Conservation (phyloP, 2,797 vertebrate species). For the Acrocephalus scirpaceus region DNA sequence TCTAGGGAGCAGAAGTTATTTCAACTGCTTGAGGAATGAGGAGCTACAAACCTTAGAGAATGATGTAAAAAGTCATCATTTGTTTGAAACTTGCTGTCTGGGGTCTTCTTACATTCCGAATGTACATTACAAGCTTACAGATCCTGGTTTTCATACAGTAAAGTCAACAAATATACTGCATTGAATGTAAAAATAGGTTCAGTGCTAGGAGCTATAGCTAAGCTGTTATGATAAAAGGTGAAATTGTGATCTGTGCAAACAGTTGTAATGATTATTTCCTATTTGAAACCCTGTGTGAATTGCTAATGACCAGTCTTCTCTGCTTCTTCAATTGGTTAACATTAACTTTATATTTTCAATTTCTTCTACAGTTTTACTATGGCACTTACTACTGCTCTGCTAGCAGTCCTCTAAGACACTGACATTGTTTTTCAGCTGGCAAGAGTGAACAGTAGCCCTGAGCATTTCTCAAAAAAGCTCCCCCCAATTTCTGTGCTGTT, state of each 20-base stretch:
- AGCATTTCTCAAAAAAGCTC: not conserved
- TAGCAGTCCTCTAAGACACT: not conserved
- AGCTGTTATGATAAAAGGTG: not conserved
- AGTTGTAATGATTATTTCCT: not conserved
- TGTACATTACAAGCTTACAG: not conserved
- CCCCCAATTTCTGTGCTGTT: not conserved
- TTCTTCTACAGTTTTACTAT: not conserved
- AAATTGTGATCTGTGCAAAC: not conserved
- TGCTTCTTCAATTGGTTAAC: not conserved
- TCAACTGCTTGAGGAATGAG: not conserved
- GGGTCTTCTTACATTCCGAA: not conserved
- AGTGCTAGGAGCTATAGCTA: not conserved
- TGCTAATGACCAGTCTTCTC: not conserved
- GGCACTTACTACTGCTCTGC: not conserved
- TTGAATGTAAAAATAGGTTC: not conserved
- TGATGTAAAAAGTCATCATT: not conserved
- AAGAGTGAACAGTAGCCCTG: not conserved
- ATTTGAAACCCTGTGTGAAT: not conserved
- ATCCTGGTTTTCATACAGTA: not conserved
- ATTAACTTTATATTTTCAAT: not conserved
- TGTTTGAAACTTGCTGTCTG: not conserved
- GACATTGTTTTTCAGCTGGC: not conserved
- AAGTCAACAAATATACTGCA: not conserved
- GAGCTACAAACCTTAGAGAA: not conserved
- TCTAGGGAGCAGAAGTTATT: not conserved